Base-by-base conservation (phyloP, 2,888 invertebrate genomes). In the Rhagophthalmus giganteus region DNA sequence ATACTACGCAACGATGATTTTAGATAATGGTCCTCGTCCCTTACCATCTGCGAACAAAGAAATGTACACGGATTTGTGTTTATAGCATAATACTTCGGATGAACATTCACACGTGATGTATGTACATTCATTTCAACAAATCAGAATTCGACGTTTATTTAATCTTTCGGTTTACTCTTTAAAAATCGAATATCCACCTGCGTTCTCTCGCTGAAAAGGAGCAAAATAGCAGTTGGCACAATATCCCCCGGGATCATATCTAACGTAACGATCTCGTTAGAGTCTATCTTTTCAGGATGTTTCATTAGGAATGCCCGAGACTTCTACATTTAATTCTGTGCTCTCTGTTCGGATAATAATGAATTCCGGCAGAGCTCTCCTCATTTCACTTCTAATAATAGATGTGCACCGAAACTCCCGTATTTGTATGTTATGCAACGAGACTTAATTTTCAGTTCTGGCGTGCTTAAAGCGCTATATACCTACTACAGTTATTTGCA, bases 21-120 rank as follows among this genome's bases (percentile, higher is more conserved):
- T 50, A 47, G 39, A 56, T 56, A 56, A 53, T 56, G 45, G 53
- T 49, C 49, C 30, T 39, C 47, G 32, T 32, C 39, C 47, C 39
- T 39, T 47, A 14, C n/a, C 47, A 25, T 38, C 32, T 28, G 31
- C n/a, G 47, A 16, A 39, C 38, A 47, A 47, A 47, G 47, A 37
- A 45, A 30, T 20, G 16, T 30, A 24, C 37, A 10, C 15, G 16
- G 35, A 35, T 24, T 16, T 24, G 1, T 44, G 45, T 37, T 35
- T 28, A n/a, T n/a, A n/a, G n/a, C 20, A 35, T 39, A 28, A 14
- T 40, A 37, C 28, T n/a, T 7, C 9, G 30, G 30, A 37, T 24
- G 31, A 28, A 35, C 32, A 42, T 32, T n/a, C 10, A 14, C 25
- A 41, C 13, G 32, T 32, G 31, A 31, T 16, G 40, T 14, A 25